These are phyloP conservation scores for Balearica regulorum DNA, from an alignment of 2,797 vertebrate species.

Conservation along the genomic window DNA sequence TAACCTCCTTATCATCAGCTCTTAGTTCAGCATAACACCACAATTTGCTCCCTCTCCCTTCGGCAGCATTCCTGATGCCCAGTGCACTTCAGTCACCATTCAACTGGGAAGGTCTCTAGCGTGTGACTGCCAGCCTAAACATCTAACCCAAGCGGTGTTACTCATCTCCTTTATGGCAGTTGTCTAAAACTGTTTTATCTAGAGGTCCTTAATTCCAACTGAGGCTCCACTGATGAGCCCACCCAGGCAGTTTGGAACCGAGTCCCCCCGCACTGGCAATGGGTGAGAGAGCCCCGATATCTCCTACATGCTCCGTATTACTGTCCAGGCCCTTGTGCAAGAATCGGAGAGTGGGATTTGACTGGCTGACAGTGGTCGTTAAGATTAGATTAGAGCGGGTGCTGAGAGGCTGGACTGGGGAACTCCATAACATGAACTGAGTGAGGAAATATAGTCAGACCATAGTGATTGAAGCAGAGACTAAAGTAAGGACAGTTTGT, in stretches of 20 bases:
- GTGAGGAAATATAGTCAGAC: neutral
- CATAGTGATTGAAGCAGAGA: neutral
- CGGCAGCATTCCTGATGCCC: neutral
- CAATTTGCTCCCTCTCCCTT: neutral
- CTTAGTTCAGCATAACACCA: neutral
- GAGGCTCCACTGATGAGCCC: neutral
- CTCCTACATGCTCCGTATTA: neutral
- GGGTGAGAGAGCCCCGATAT: neutral
- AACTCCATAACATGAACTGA: neutral
- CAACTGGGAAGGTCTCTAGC: neutral
- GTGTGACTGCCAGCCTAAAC: neutral
- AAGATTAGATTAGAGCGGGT: neutral
- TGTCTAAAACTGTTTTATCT: neutral
- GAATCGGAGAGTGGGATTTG: neutral
- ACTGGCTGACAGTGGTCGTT: neutral
- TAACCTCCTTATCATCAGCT: neutral
- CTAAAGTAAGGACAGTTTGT: neutral
- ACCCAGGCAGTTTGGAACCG: conserved; percentile 1
- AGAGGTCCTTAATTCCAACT: neutral
- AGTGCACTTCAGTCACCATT: neutral
- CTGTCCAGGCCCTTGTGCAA: neutral
- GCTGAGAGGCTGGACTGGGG: neutral
- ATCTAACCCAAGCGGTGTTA: neutral
- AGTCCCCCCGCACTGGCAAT: neutral
- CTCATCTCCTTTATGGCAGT: neutral